A percentile compares a stretch with the other conserved stretches of the same genome.
These are phyloP conservation scores for Morelia viridis DNA, from an alignment of 2,797 vertebrate genomes.

Conservation along the genomic window DNA sequence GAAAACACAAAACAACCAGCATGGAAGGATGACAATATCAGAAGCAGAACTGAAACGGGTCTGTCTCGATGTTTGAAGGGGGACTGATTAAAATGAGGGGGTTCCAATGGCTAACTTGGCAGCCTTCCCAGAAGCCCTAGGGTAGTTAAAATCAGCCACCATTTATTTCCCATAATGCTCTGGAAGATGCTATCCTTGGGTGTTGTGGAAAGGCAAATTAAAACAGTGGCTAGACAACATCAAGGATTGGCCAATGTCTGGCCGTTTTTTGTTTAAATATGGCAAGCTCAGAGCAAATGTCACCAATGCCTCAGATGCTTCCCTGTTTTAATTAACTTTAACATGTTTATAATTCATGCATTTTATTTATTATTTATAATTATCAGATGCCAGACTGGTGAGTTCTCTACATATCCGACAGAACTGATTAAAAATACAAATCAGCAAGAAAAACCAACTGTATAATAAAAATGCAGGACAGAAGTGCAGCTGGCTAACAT, in stretches of 20 bases:
- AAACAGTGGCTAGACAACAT: neutral
- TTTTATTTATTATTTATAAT: neutral
- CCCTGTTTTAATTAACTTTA: neutral
- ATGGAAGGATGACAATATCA: neutral
- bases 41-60: neutral
- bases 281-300: neutral
- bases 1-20: neutral
- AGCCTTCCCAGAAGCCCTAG: neutral
- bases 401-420: neutral
- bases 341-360: neutral
- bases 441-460: neutral
- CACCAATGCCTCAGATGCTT: neutral
- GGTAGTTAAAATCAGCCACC: neutral
- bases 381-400: neutral
- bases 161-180: neutral
- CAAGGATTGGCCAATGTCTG: neutral
- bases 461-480: neutral
- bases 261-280: neutral
- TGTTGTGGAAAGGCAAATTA: neutral
- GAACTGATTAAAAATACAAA: neutral
- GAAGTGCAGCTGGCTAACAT: neutral
- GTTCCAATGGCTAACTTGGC: neutral
- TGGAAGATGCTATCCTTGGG: neutral
- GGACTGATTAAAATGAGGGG: neutral
- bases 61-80: neutral